Base-by-base conservation (phyloP, 2,888 invertebrate genomes). In the Philopedon plagiatum region DNA sequence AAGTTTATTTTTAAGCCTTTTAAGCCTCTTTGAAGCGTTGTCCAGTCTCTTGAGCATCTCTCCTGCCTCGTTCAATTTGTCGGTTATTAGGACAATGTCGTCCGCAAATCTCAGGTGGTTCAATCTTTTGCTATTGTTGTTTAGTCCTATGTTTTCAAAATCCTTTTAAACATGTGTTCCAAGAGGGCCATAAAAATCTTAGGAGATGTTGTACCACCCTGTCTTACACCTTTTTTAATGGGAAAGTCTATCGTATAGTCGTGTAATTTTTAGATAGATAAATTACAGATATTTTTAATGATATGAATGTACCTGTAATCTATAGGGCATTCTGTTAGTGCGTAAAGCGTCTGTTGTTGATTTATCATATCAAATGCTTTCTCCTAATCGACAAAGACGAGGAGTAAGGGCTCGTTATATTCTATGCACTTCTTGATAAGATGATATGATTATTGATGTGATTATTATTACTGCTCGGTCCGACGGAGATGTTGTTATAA, bases 141-240 rank as follows among this genome's bases (percentile, higher is more conserved):
- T 51, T 32, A 51, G 2, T 5, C 63, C 34, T 23, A 34, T 63
- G 9, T 51, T 23, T 7, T 37, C n/a, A 9, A n/a, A n/a, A 65
- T 9, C 5, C 19, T 13, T 15, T 61, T 37, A 26, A 51, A 41
- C 26, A 39, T 15, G 21, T 56, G 18, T 26, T 41, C 41, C 9
- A 56, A 11, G 9, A 56, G 19, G 18, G 26, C 7, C 7, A 56
- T 65, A 56, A 65, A 26, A 7, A 65, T 41, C 23, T 67, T 67
- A 8, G 67, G 49, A 15, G 66, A 29, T 18, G 41, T 66, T 0
- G 18, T 13, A 4, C 41, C 44, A 4, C 66, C 44, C n/a, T 58
- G 58, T 21, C 58, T 57, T 44, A 66, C 37, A n/a, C 58, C 66
- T 13, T 32, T 39, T 44, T 58, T 46, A 5, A 65, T 19, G 4